Percentiles rank a stretch among this genome's conserved stretches.
phyloP scores from a whole-genome alignment of 2,113 vertebrate genomes.

The Corythoichthys intestinalis region DNA sequence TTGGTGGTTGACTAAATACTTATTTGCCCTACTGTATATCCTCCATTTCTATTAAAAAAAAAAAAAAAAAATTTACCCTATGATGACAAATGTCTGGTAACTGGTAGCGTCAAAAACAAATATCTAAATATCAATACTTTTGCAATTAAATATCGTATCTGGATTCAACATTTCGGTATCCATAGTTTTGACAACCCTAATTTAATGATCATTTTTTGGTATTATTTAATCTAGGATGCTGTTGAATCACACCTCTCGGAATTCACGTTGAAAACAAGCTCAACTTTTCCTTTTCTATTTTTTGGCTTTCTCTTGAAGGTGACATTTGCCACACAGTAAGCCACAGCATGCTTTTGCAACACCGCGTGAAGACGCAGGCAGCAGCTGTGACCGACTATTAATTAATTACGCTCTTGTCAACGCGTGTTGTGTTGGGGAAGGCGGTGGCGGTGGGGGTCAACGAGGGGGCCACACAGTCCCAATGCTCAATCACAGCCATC shows the following conservation, averaged over 20 bases:
- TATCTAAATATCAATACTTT: no score
- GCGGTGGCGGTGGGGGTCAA: slow-evolving; percentile 22
- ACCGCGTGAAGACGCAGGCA: slow-evolving; percentile 62
- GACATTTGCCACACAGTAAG: slow-evolving; percentile 63
- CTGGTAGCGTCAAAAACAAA: no score
- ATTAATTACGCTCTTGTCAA: slow-evolving; percentile 28
- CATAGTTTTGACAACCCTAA: no score
- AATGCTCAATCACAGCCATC: slow-evolving; percentile 51
- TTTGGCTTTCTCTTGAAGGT: slow-evolving; percentile 61
- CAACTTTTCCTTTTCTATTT: slow-evolving; percentile 23
- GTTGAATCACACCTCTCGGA: no score
- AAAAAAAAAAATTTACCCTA: no score
- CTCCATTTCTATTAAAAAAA: no score
- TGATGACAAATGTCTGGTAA: no score
- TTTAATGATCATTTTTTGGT: not conserved
- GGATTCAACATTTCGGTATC: no score
- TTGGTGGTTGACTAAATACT: no score
- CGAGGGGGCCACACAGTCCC: slow-evolving; percentile 23
- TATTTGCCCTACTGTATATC: no score
- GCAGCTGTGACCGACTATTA: slow-evolving; percentile 63
- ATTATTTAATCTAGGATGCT: not conserved
- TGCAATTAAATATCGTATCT: no score
- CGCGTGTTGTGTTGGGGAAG: not conserved
- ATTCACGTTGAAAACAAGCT: no score
- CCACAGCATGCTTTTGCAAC: slow-evolving; percentile 55